Evolutionary conservation across 2,113 vertebrate genomes (phyloP).

Genomic region (Zosterops pallidus): DNA sequence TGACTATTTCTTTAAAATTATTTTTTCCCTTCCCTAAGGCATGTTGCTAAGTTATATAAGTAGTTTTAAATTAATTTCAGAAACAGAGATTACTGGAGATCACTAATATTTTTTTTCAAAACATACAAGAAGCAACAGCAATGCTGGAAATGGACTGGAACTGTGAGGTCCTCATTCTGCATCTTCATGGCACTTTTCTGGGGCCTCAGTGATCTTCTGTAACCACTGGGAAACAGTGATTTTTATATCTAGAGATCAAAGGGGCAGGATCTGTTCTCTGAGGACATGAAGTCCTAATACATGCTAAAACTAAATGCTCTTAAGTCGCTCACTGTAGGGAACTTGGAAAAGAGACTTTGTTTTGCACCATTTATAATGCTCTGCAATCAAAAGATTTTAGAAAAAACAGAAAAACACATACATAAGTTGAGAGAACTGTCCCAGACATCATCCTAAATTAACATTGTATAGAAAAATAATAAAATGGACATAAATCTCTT

Average conservation of each 20-base stretch:
- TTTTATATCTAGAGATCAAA: constrained; percentile 50
- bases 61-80: background rate
- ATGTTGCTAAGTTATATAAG: background rate
- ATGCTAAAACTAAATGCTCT: constrained; percentile 4
- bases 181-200: background rate
- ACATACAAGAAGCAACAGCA: background rate
- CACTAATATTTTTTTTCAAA: background rate
- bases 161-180: fast-evolving
- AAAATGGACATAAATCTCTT: background rate
- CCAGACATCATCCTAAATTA: background rate
- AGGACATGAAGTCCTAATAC: background rate
- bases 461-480: background rate
- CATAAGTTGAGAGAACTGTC: background rate
- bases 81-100: background rate
- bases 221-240: background rate
- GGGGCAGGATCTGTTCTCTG: background rate
- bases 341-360: constrained; percentile 30
- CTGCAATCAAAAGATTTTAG: background rate
- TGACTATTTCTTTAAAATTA: background rate
- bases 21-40: background rate
- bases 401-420: background rate
- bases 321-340: constrained; percentile 21
- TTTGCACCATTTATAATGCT: background rate
- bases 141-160: background rate
- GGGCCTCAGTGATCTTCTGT: background rate